These are phyloP conservation scores for Standfussiana lucernea DNA, from an alignment of 2,888 invertebrate species.

Conservation along the genomic window DNA sequence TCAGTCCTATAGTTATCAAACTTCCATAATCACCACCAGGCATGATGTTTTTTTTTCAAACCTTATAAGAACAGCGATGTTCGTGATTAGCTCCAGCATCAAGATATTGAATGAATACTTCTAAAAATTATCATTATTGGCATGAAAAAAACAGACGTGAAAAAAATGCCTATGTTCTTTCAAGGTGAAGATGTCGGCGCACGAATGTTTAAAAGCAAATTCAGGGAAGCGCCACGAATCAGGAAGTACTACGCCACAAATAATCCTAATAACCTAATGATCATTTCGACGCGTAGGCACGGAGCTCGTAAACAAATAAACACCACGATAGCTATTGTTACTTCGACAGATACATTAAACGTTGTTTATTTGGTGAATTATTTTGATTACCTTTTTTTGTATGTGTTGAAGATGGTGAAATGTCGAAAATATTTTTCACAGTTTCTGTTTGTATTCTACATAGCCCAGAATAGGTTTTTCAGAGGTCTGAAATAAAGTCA, in stretches of 20 bases:
- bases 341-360: conserved; percentile 43
- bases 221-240: conserved; percentile 85
- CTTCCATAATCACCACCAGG: conserved; percentile 78
- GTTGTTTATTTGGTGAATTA: conserved; percentile 45
- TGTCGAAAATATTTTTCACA: conserved; percentile 13
- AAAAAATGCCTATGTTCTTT: conserved; percentile 85
- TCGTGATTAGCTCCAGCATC: conserved; percentile 86
- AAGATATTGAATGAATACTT: conserved; percentile 87
- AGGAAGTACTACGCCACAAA: conserved; percentile 82
- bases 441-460: neutral
- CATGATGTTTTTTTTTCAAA: conserved; percentile 75
- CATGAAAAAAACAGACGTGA: conserved; percentile 81
- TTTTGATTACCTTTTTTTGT: conserved; percentile 37
- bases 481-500: neutral
- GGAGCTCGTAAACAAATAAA: conserved; percentile 61
- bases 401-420: neutral
- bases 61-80: conserved; percentile 78
- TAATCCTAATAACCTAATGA: conserved; percentile 80
- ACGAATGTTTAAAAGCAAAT: conserved; percentile 83
- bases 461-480: neutral
- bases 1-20: conserved; percentile 81
- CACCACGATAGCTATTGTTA: conserved; percentile 49
- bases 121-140: conserved; percentile 86
- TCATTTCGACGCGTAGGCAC: conserved; percentile 68
- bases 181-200: conserved; percentile 88